Evolutionary conservation across 1,140 invertebrate genomes (phyloP), one percentile per base, ranked within the genome.

Genomic region (Wiebesia pumilae): DNA sequence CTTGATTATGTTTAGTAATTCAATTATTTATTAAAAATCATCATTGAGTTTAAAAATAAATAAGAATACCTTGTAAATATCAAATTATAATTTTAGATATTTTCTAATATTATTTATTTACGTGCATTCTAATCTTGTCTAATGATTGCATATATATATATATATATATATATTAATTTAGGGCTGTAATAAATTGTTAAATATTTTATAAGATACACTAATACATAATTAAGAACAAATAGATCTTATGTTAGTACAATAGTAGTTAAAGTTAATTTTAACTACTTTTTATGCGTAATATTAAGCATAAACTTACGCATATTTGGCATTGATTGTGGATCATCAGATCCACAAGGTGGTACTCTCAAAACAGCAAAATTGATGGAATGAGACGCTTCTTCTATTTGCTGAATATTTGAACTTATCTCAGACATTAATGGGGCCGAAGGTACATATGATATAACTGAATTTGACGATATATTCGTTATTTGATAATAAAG

Each of bases 271-370:
- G 6, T 47, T n/a, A 10, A 62, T 62, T 62, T 7, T 27, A 62
- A 14, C 6, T 27, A 62, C 27, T 62, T 47, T 62, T 62, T 27
- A 62, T 62, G 4, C 3, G 27, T 27, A 62, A 24, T 62, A 62
- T 62, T 71, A 3, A 73, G 19, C 27, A 83, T 27, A 71, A 85
- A 83, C 85, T 87, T 80, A 87, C 88, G 80, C 35, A 78, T 88
- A 69, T 86, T 82, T 24, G 67, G 21, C 21, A 79, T 43, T 7
- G 33, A 62, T 35, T 85, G 62, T 24, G 47, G 27, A 71, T 54
- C 27, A 73, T 30, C 35, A 38, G 69, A 30, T 0, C 21, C 1
- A 65, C 67, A 47, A 33, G 82, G 84, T 24, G 47, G 82, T 38
- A 47, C 71, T 27, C 73, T 71, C 71, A 79, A 14, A 2, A 54